phyloP scores from a whole-genome alignment of 1,140 invertebrate species.

The Dreissena rostriformis region DNA sequence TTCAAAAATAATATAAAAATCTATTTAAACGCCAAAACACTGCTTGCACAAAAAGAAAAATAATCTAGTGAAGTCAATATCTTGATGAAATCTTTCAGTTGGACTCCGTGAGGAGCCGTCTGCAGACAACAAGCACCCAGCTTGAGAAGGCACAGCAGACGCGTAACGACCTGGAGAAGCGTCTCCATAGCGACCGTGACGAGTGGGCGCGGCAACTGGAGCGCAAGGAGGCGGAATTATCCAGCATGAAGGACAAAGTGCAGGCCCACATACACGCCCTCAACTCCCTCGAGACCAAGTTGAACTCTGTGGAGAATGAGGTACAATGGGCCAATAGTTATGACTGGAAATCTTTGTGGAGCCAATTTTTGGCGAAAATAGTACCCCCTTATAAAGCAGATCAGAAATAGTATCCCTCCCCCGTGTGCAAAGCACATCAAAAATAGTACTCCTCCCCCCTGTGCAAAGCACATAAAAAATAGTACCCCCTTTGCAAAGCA shows the following conservation, averaged over 20 bases:
- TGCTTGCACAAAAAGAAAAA: too few relatives aligned
- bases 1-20: too few relatives aligned
- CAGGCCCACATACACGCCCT: constrained; percentile 43
- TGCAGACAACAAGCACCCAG: constrained; percentile 62
- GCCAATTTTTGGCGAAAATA: too few relatives aligned
- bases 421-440: too few relatives aligned
- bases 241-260: constrained; percentile 67
- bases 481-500: too few relatives aligned
- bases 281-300: constrained; percentile 65
- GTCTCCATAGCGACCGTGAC: constrained; percentile 71
- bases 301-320: constrained; percentile 75
- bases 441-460: too few relatives aligned
- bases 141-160: constrained; percentile 72
- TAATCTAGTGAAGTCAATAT: too few relatives aligned
- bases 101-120: constrained; percentile 68
- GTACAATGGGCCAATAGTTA: constrained; percentile 36
- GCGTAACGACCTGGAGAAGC: constrained; percentile 74
- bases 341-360: too few relatives aligned
- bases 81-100: constrained; percentile 60
- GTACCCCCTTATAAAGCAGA: too few relatives aligned
- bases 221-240: constrained; percentile 69
- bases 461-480: too few relatives aligned
- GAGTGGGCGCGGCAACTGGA: constrained; percentile 66
- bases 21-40: too few relatives aligned
- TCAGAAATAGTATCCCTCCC: too few relatives aligned